Conservation (phyloP, 1,140 invertebrate species). For the Trachymyrmex septentrionalis region DNA sequence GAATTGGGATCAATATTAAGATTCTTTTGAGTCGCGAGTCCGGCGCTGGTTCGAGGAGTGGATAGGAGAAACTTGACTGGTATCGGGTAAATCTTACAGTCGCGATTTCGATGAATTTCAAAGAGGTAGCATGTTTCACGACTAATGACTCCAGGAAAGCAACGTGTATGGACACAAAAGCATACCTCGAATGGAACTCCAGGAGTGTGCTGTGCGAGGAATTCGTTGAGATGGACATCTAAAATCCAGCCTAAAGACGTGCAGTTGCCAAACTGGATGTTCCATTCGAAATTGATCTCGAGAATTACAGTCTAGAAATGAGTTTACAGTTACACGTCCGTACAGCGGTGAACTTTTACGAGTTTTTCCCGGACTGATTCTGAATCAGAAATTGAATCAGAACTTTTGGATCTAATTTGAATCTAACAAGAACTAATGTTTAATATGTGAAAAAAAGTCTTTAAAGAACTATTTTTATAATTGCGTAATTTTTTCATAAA, state of each 20-base stretch:
- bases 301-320: slow-evolving; percentile 20
- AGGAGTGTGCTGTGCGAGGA: neutral
- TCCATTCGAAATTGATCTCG: neutral
- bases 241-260: neutral
- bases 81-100: slow-evolving; percentile 1
- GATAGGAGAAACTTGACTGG: neutral
- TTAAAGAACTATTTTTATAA: neutral
- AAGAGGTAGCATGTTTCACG: neutral
- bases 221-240: neutral
- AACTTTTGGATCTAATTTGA: slow-evolving; percentile 34
- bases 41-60: neutral
- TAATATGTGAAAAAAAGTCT: neutral
- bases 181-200: neutral
- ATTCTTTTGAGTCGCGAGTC: slow-evolving; percentile 66
- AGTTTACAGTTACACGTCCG: slow-evolving; percentile 32
- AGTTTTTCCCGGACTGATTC: neutral
- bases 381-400: neutral
- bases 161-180: slow-evolving; percentile 7
- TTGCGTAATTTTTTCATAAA: neutral
- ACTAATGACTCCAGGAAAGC: slow-evolving; percentile 23
- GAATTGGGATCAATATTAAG: slow-evolving; percentile 66
- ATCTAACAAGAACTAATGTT: neutral
- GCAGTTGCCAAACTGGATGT: neutral
- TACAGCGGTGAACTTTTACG: neutral
- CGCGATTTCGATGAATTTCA: slow-evolving; percentile 24